Evolutionary conservation across 2,888 invertebrate genomes (phyloP), one percentile per base, ranked within the genome.

Genomic region (Dendrolimus pini): DNA sequence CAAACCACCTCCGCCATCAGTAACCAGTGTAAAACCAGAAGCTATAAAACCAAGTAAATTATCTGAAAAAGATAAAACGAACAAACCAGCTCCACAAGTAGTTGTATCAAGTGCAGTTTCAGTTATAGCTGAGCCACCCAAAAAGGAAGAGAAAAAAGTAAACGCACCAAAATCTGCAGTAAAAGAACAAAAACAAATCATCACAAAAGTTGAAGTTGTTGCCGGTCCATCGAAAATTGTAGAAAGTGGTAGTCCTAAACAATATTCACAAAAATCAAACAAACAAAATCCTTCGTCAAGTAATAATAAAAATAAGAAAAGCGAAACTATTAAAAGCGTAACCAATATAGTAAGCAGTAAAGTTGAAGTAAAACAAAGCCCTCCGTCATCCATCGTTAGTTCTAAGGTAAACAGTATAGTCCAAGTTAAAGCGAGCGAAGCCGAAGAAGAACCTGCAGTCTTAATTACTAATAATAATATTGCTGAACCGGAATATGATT

Each of bases 401-500:
- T 77, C 86, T 3, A 88, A 92, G 67, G 69, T 93, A 54, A 92
- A 92, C 41, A 93, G 93, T 65, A 80, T 93, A 55, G 88, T 93
- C 53, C 92, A 94, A 80, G 81, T 93, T 30, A 89, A 90, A 67
- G 85, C 91, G 1, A 78, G 82, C 65, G 74, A 80, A 69, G 61
- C 68, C 53, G 82, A 86, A 54, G 92, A 93, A 56, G 92, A 93
- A 66, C 93, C 94, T 61, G 93, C 93, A 13, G 91, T 93, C 54
- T 80, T 92, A 55, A 89, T 93, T 41, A 87, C 92, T 12, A 94
- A 95, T 60, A 96, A 96, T 72, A 94, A 95, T 71, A 92, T 95
- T 53, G 95, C 94, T 30, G 95, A 95, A 63, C 95, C 96, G 0
- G 96, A 96, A 83, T 96, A 96, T 74, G 96, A 96, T 77, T 95